phyloP scores from a whole-genome alignment of 2,888 invertebrate genomes.

The Tolmerus cingulatus region DNA sequence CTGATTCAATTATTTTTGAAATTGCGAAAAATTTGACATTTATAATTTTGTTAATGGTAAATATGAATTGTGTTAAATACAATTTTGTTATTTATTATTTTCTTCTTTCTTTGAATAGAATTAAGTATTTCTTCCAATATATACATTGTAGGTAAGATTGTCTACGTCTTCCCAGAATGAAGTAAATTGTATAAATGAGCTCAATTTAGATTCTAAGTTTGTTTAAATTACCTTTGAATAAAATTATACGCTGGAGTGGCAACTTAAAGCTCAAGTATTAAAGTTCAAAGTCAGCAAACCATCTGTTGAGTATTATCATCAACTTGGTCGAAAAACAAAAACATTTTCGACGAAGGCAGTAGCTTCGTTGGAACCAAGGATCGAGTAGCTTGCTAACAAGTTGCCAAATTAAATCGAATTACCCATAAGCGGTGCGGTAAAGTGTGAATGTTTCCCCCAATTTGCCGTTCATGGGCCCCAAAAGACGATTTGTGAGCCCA shows the following conservation, averaged over 20 bases:
- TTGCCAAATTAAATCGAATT: slow-evolving; percentile 9
- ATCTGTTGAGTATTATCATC: background rate
- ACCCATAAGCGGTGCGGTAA: background rate
- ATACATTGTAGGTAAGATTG: background rate
- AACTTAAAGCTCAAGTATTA: background rate
- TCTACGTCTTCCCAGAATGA: too few relatives aligned
- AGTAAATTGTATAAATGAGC: background rate
- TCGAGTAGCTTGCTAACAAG: background rate
- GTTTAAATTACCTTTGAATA: background rate
- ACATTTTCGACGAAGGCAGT: background rate
- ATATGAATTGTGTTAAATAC: too few relatives aligned
- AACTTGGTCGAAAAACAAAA: background rate
- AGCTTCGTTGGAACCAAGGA: background rate
- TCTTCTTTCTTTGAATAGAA: too few relatives aligned
- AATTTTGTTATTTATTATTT: too few relatives aligned
- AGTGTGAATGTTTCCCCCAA: slow-evolving; percentile 15
- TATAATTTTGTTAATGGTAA: too few relatives aligned
- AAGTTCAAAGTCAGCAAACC: background rate
- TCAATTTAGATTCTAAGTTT: background rate
- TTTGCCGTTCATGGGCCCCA: background rate
- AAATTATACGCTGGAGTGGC: background rate
- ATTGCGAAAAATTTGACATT: too few relatives aligned
- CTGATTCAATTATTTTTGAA: too few relatives aligned
- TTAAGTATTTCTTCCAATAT: background rate
- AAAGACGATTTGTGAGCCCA: background rate